Conservation (phyloP, 2,888 invertebrate genomes). For the Drosophila siamana region DNA sequence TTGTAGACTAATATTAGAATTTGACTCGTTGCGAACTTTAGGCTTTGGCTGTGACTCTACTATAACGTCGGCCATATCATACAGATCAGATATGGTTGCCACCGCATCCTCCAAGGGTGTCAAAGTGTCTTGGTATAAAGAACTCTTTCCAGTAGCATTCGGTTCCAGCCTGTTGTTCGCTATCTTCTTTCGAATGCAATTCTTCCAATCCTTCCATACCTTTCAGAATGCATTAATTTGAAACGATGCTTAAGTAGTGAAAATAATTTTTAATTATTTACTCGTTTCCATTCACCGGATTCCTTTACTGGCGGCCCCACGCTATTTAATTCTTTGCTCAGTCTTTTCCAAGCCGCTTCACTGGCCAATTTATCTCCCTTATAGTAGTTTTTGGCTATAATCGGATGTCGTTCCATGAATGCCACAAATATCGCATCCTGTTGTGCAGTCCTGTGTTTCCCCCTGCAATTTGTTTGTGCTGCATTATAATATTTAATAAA, state of each 20-base stretch:
- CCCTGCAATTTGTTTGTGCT: conserved; percentile 44
- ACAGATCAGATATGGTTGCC: conserved; percentile 59
- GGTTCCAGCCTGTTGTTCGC: conserved; percentile 61
- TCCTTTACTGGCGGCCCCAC: conserved; percentile 72
- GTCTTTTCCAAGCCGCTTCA: conserved; percentile 64
- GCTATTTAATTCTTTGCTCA: conserved; percentile 63
- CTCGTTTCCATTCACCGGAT: conserved; percentile 65
- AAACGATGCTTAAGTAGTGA: not conserved
- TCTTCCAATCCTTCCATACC: conserved; percentile 73
- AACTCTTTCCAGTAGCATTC: conserved; percentile 55
- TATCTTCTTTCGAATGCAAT: conserved; percentile 66
- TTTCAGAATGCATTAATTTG: not conserved
- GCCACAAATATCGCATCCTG: conserved; percentile 71
- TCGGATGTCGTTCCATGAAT: conserved; percentile 69
- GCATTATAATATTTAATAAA: not conserved
- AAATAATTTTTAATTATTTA: conserved; percentile 10
- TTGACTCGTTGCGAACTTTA: conserved; percentile 19
- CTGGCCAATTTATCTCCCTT: conserved; percentile 66
- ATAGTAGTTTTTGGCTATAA: conserved; percentile 65
- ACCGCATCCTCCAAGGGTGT: conserved; percentile 70
- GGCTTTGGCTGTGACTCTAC: conserved; percentile 52
- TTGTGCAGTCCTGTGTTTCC: conserved; percentile 69
- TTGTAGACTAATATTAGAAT: conserved; percentile 29
- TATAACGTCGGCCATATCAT: conserved; percentile 64
- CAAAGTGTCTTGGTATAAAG: conserved; percentile 63